Evolutionary conservation across 2,113 vertebrate genomes (phyloP).

Genomic region (Corvus moneduloides): DNA sequence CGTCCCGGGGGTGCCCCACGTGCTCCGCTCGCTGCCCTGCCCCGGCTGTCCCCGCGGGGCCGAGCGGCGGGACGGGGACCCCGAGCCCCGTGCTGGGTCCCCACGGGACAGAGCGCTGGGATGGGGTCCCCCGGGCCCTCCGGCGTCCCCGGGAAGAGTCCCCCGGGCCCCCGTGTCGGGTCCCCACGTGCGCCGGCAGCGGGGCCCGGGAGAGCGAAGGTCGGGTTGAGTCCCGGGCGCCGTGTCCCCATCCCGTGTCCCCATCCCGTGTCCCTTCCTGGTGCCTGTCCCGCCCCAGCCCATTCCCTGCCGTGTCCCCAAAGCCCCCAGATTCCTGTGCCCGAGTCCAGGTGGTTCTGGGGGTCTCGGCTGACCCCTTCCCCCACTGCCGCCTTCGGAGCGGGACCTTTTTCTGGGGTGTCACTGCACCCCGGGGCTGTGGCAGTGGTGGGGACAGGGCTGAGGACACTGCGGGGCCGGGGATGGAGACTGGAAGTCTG

Average conservation of each 20-base stretch:
- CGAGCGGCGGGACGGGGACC: not conserved
- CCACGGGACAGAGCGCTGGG: not conserved
- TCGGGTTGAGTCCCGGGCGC: not conserved
- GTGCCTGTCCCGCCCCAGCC: not conserved
- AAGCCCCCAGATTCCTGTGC: accelerated
- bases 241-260: accelerated
- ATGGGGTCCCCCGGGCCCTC: accelerated
- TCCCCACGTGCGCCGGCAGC: not conserved
- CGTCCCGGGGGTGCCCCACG: not conserved
- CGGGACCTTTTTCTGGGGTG: accelerated
- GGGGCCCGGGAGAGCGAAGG: not conserved
- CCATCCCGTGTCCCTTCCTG: not conserved
- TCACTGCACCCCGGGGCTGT: not conserved
- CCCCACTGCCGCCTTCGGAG: accelerated
- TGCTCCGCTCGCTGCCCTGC: not conserved
- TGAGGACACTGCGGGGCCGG: not conserved
- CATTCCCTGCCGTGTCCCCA: not conserved
- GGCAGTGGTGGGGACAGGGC: not conserved
- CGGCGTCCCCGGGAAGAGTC: not conserved
- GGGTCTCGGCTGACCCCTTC: not conserved
- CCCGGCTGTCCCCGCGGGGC: not conserved
- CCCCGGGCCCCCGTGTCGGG: accelerated
- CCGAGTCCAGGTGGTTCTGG: accelerated
- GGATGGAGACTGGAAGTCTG: accelerated
- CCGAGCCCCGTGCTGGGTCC: not conserved